Evolutionary conservation across 92 coral and sea anemone genomes (phyloP).

Genomic region (Nematostella vectensis): DNA sequence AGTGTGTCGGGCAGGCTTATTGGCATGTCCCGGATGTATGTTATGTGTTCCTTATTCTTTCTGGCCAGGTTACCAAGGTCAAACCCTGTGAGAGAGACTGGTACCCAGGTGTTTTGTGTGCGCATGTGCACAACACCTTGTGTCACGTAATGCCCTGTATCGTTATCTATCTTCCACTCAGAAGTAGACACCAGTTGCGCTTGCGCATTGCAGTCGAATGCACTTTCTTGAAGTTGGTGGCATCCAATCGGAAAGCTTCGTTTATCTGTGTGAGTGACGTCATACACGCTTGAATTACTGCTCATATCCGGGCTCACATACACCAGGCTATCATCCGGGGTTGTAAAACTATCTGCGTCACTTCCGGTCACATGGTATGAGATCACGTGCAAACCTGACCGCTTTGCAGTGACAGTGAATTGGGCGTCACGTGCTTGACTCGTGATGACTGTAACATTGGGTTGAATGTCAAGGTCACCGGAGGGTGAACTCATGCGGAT

Average conservation of each 20-base stretch:
- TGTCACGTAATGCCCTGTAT: not conserved
- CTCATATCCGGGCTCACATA: conserved; percentile 14
- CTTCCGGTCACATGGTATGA: conserved; percentile 28
- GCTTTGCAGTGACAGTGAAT: conserved; percentile 23
- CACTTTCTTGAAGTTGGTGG: conserved; percentile 5
- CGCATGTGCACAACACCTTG: conserved; percentile 34
- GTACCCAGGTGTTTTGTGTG: conserved; percentile 12
- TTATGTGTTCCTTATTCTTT: conserved; percentile 3
- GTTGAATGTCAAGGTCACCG: conserved; percentile 18
- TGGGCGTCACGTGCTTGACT: conserved; percentile 19
- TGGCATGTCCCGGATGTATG: conserved; percentile 6
- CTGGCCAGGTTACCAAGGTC: not conserved
- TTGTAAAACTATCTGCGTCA: conserved; percentile 10
- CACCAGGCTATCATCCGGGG: conserved; percentile 22
- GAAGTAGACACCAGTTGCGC: conserved; percentile 11
- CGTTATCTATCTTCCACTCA: conserved; percentile 7
- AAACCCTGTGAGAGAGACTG: conserved; percentile 32
- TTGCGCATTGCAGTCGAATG: not conserved
- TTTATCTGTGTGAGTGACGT: conserved; percentile 4
- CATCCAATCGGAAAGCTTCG: conserved; percentile 44
- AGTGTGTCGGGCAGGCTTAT: not conserved
- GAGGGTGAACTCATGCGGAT: conserved; percentile 19
- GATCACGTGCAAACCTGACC: conserved; percentile 29
- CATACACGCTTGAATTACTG: conserved; percentile 22
- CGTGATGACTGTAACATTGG: conserved; percentile 10